These are phyloP conservation scores for Exephanes ischioxanthus DNA, from an alignment of 2,888 invertebrate species.

Conservation along the genomic window DNA sequence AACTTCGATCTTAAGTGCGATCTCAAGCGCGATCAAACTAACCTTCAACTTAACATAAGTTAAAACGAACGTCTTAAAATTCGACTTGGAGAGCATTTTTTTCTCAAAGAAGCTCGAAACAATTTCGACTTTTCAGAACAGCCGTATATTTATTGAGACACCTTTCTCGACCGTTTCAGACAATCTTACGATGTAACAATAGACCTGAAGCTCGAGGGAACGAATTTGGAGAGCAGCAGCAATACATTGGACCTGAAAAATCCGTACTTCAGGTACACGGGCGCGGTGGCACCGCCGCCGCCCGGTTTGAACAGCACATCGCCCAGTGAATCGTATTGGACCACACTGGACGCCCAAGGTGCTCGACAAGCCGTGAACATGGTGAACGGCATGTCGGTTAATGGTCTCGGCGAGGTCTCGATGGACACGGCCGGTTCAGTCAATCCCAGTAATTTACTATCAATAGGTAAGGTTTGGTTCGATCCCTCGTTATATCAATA, in stretches of 20 bases:
- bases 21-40: no score
- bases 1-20: no score
- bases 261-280: constrained; percentile 98
- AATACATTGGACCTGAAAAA: constrained; percentile 99
- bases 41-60: no score
- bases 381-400: constrained; percentile 91
- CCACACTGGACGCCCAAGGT: constrained; percentile 92
- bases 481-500: constrained; percentile 73
- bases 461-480: constrained; percentile 81
- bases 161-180: constrained; percentile 83
- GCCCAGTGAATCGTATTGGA: constrained; percentile 97
- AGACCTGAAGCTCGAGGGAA: constrained; percentile 95
- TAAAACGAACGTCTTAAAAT: no score
- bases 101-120: no score
- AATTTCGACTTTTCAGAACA: not conserved
- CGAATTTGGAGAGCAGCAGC: constrained; percentile 91
- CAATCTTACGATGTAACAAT: constrained; percentile 99
- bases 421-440: constrained; percentile 89
- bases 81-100: no score
- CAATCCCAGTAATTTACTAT: constrained; percentile 85
- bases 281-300: constrained; percentile 96
- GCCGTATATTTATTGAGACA: not conserved
- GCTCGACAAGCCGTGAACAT: constrained; percentile 89
- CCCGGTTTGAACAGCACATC: constrained; percentile 96
- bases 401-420: constrained; percentile 90